Base-by-base conservation (phyloP, 2,797 vertebrate species). In the Enteromius mattozi region DNA sequence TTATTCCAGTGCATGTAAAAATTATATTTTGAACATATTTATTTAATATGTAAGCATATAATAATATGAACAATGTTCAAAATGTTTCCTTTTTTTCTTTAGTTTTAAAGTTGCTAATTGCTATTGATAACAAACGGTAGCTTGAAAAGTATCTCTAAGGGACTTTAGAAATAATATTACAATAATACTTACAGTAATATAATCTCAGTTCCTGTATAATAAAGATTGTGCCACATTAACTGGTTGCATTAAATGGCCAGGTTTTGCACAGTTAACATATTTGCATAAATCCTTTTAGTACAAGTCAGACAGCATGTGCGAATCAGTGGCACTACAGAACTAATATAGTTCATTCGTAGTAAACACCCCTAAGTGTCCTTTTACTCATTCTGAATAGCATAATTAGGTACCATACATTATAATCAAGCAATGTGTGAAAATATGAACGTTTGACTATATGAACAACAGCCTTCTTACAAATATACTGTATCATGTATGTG, bases 331-430 rank as follows among this genome's bases (percentile, higher is more conserved):
- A 49, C 45, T 72, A 45, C 10, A 49, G 9, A 7, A 24, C 7
- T 24, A 45, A 70, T 24, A 24, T 24, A 71, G 40, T 27, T 27
- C 0, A 17, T 16, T 27, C 13, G 0, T 47, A 71, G 13, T 45
- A 40, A 71, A 45, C 37, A 1, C 19, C 9, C 63, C 30, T 35
- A 35, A 42, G 12, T 71, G 40, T 17, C 47, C 24, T 71, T 27
- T 71, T 71, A 24, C 45, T 71, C 13, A 33, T 74, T 74, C 14
- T 74, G 45, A 51, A 51, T 72, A 72, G 16, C 70, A 10, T 19
- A 74, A 51, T 12, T 74, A 49, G 8, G 14, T 1, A 19, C n/a
- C 21, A 16, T 70, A 24, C 37, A 4, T 70, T 45, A 71, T 45
- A 27, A 71, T 47, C 6, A 71, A 17, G 40, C 3, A 71, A 24